phyloP scores from a whole-genome alignment of 2,797 vertebrate genomes.

The Helarctos malayanus region DNA sequence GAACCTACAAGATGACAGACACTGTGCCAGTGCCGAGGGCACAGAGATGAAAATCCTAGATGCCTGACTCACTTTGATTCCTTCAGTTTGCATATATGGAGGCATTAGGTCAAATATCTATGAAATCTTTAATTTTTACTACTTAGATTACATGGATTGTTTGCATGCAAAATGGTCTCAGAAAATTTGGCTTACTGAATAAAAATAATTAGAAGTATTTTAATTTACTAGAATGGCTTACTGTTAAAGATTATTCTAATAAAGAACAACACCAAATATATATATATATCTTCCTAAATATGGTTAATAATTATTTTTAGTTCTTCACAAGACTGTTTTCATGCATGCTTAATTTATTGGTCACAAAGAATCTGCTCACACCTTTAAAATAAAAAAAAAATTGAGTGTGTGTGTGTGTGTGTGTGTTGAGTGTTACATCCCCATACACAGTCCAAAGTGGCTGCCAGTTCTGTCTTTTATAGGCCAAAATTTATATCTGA shows the following conservation, averaged over 20 bases:
- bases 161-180: not conserved
- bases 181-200: not conserved
- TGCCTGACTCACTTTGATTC: not conserved
- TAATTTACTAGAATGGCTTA: conserved; percentile 45
- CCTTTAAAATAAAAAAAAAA: conserved; percentile 32
- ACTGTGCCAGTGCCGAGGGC: not conserved
- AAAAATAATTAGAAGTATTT: conserved; percentile 21
- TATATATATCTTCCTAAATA: not conserved
- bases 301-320: conserved; percentile 26
- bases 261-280: not conserved
- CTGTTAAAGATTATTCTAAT: not conserved
- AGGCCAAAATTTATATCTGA: not conserved
- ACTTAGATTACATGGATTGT: not conserved
- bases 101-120: not conserved
- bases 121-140: not conserved
- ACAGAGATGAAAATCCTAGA: not conserved
- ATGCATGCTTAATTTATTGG: not conserved
- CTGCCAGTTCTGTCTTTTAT: not conserved
- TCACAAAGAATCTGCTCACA: not conserved
- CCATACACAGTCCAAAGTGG: not conserved
- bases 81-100: not conserved
- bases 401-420: not conserved
- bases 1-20: not conserved
- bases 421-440: not conserved
- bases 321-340: conserved; percentile 23